phyloP scores from a whole-genome alignment of 1,140 invertebrate genomes.

The Oedothorax gibbosus region DNA sequence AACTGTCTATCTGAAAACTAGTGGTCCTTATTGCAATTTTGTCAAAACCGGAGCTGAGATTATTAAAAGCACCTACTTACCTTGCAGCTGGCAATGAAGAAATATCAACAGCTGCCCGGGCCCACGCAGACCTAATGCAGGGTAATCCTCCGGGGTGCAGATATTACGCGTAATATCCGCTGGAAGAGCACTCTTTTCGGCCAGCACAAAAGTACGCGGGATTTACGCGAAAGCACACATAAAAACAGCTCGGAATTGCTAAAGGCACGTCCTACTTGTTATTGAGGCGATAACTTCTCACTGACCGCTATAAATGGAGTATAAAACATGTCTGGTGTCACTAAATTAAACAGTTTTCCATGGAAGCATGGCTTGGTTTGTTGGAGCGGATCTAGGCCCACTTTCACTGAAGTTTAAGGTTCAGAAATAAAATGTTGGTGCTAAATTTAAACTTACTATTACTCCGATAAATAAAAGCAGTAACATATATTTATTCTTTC shows the following conservation, averaged over 20 bases:
- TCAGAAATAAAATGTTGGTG: no score
- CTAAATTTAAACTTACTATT: no score
- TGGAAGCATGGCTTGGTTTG: no score
- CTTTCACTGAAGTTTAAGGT: no score
- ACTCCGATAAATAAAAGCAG: no score
- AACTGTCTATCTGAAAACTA: no score
- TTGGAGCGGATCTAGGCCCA: no score
- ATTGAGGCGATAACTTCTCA: constrained; percentile 36
- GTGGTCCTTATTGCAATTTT: no score
- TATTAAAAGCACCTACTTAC: constrained; percentile 50
- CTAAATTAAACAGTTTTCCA: no score
- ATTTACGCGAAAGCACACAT: constrained; percentile 48
- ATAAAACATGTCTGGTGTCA: no score
- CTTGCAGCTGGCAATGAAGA: constrained; percentile 1
- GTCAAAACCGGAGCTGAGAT: not conserved
- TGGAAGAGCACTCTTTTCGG: constrained; percentile 50
- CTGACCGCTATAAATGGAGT: not conserved
- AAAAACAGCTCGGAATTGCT: constrained; percentile 26
- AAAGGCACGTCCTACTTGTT: constrained; percentile 17
- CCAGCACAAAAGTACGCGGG: constrained; percentile 41
- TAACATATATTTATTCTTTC: no score
- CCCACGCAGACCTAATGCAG: constrained; percentile 19
- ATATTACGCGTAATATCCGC: constrained; percentile 58
- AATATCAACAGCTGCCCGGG: constrained; percentile 33
- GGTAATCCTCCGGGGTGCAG: constrained; percentile 46